phyloP scores from a whole-genome alignment of 1,140 invertebrate species.

The Brachionus calyciflorus region DNA sequence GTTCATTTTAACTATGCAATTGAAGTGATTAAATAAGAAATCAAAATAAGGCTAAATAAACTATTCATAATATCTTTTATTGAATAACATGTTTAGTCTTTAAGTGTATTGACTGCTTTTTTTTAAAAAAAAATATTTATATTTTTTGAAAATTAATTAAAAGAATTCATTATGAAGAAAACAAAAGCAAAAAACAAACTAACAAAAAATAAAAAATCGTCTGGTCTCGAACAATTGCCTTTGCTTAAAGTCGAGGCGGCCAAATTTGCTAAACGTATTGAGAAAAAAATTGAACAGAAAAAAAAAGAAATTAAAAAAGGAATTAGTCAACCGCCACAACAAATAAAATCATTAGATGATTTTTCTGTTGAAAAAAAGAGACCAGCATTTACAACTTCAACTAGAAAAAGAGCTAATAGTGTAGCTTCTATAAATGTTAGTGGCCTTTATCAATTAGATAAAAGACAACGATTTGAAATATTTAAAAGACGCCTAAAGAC shows the following conservation, averaged over 20 bases:
- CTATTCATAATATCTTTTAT: no score
- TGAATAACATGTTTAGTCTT: no score
- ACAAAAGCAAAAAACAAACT: constrained; percentile 3
- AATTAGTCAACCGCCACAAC: background rate
- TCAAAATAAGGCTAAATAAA: no score
- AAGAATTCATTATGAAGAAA: background rate
- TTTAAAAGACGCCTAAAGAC: background rate
- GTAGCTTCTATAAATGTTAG: constrained; percentile 9
- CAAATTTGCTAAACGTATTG: constrained; percentile 7
- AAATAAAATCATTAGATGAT: background rate
- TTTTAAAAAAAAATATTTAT: no score
- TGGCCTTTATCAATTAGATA: constrained; percentile 21
- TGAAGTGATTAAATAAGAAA: no score
- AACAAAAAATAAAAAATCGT: constrained; percentile 4
- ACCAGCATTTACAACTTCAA: constrained; percentile 7
- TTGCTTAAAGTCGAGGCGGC: background rate
- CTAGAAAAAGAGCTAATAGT: constrained; percentile 22
- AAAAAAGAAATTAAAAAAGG: background rate
- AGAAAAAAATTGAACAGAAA: constrained; percentile 4
- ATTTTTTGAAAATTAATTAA: no score
- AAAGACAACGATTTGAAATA: constrained; percentile 40
- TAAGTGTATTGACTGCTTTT: no score
- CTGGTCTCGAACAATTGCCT: background rate
- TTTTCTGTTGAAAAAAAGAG: background rate
- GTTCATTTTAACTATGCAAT: no score